phyloP scores from a whole-genome alignment of 2,888 invertebrate genomes.

The Pachliopta kotzebuea region DNA sequence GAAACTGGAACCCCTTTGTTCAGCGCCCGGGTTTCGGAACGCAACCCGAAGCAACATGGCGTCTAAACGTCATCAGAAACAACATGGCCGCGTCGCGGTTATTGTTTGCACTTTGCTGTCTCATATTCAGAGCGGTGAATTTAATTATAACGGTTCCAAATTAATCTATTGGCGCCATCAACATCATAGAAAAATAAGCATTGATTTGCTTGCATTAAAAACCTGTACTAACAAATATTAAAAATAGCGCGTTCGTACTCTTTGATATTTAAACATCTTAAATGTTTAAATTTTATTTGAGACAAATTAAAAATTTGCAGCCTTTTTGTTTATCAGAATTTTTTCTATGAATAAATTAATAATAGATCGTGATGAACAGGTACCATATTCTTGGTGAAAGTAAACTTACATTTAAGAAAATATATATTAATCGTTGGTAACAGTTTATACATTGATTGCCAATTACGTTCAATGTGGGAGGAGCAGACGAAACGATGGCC shows the following conservation, averaged over 20 bases:
- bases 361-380: background rate
- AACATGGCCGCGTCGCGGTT: constrained; percentile 63
- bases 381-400: background rate
- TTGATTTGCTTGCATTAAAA: background rate
- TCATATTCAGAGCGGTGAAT: constrained; percentile 25
- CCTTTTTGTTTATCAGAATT: too few species aligned
- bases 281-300: too few species aligned
- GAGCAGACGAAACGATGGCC: constrained; percentile 59
- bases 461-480: constrained; percentile 65
- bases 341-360: background rate
- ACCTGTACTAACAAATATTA: too few species aligned
- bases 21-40: constrained; percentile 38
- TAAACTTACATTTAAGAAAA: constrained; percentile 9
- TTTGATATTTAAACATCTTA: too few species aligned
- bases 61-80: constrained; percentile 59
- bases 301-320: too few species aligned
- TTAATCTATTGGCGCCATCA: constrained; percentile 4
- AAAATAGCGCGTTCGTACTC: too few species aligned
- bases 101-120: constrained; percentile 53
- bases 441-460: constrained; percentile 52
- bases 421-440: constrained; percentile 35
- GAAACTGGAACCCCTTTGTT: constrained; percentile 62
- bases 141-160: constrained; percentile 15
- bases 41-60: constrained; percentile 54
- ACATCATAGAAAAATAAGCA: background rate